Conservation (phyloP, 2,888 invertebrate species). For the Rapana venosa region DNA sequence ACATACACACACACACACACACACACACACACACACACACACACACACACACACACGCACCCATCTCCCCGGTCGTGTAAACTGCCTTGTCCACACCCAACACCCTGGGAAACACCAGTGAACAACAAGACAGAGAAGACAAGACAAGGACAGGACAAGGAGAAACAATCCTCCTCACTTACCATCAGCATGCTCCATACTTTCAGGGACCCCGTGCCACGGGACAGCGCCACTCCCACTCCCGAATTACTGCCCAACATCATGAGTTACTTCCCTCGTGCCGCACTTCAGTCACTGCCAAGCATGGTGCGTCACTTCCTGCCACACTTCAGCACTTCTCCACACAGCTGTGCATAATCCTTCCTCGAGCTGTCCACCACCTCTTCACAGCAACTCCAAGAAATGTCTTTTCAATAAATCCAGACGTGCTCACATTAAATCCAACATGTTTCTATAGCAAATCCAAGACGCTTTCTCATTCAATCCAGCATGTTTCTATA, state of each 20-base stretch:
- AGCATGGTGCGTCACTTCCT: neutral
- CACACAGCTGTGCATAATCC: neutral
- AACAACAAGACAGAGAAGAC: neutral
- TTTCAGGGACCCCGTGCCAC: conserved; percentile 38
- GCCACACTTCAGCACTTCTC: neutral
- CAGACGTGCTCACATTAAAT: too few relatives aligned
- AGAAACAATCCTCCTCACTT: neutral
- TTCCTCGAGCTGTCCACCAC: neutral
- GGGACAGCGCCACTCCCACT: conserved; percentile 36
- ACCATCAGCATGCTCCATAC: conserved; percentile 41
- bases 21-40: too few relatives aligned
- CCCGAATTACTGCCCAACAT: conserved; percentile 37
- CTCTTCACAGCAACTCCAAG: too few relatives aligned
- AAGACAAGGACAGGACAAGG: neutral
- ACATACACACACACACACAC: too few relatives aligned
- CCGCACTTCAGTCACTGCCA: neutral
- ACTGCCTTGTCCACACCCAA: too few relatives aligned
- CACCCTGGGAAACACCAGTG: neutral
- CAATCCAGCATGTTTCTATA: too few relatives aligned
- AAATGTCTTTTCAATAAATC: too few relatives aligned
- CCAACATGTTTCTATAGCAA: too few relatives aligned
- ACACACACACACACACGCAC: too few relatives aligned
- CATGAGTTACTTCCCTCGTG: neutral
- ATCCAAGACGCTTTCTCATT: too few relatives aligned
- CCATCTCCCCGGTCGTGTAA: too few relatives aligned